A percentile compares a stretch with the other conserved stretches of the same genome.
phyloP scores from a whole-genome alignment of 2,888 invertebrate species.

The Icerya purchasi region DNA sequence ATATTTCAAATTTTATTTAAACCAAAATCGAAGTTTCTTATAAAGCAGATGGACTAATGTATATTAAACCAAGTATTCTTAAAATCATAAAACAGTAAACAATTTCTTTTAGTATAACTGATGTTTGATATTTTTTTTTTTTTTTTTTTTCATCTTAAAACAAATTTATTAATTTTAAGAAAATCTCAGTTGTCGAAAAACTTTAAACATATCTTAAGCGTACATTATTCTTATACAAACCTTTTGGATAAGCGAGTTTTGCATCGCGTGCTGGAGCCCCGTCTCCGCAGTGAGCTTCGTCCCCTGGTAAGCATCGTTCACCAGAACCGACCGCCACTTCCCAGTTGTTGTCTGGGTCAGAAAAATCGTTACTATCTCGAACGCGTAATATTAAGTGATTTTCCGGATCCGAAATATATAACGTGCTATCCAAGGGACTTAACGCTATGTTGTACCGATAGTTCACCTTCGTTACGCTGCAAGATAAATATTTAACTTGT shows the following conservation, averaged over 20 bases:
- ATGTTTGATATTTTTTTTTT: too few species aligned
- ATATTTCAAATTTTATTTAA: too few species aligned
- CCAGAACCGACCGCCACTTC: slow-evolving; percentile 89
- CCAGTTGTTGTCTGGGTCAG: slow-evolving; percentile 78
- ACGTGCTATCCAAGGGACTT: slow-evolving; percentile 75
- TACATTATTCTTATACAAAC: too few species aligned
- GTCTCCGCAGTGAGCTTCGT: slow-evolving; percentile 89
- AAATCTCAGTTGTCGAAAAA: too few species aligned
- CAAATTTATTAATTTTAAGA: too few species aligned
- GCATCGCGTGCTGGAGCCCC: slow-evolving; percentile 81
- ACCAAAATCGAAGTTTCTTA: too few species aligned
- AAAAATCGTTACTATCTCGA: slow-evolving; percentile 56
- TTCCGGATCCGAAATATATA: slow-evolving; percentile 91
- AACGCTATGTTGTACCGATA: slow-evolving; percentile 93
- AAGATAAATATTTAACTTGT: slow-evolving; percentile 20
- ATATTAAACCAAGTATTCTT: too few species aligned
- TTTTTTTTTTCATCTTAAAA: too few species aligned
- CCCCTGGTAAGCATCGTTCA: slow-evolving; percentile 67
- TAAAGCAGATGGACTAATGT: too few species aligned
- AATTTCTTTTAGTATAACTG: too few species aligned
- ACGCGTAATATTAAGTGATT: slow-evolving; percentile 82
- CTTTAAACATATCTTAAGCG: too few species aligned
- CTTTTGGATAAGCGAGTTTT: slow-evolving; percentile 86
- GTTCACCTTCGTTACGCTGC: slow-evolving; percentile 74
- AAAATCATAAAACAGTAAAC: too few species aligned